These are phyloP conservation scores for Pegea sp. DNA, from an alignment of 23 tunicate genomes.

Conservation along the genomic window DNA sequence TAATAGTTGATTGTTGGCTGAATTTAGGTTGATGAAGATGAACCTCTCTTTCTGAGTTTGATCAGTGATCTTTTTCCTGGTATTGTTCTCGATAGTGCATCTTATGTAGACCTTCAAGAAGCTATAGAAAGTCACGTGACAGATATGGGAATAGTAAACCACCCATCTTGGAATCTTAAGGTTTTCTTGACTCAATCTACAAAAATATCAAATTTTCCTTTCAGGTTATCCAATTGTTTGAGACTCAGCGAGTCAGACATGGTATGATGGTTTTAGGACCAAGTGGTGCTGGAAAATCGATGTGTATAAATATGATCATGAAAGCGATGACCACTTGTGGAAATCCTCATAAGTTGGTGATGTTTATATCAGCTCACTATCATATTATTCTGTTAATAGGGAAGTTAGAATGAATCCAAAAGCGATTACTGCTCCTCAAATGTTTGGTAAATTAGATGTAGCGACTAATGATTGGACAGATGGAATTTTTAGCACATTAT, in stretches of 20 bases:
- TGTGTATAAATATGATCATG: slow-evolving; percentile 87
- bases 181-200: slow-evolving; percentile 2
- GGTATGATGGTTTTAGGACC: slow-evolving; percentile 99
- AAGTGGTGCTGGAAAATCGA: slow-evolving; percentile 90
- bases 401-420: slow-evolving; percentile 99
- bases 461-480: slow-evolving; percentile 99
- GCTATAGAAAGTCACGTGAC: slow-evolving; percentile 54
- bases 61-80: slow-evolving; percentile 97
- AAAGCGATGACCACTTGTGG: slow-evolving; percentile 95
- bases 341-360: slow-evolving; percentile 87
- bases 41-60: slow-evolving; percentile 79
- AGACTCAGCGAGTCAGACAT: slow-evolving; percentile 93
- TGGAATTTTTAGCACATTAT: slow-evolving; percentile 89
- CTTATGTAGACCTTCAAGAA: slow-evolving; percentile 78
- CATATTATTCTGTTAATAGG: slow-evolving; percentile 3
- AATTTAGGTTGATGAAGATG: slow-evolving; percentile 97
- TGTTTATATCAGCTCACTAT: no score
- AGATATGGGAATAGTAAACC: slow-evolving; percentile 86
- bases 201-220: background rate
- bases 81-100: slow-evolving; percentile 77
- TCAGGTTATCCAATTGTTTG: slow-evolving; percentile 88
- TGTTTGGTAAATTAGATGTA: slow-evolving; percentile 96
- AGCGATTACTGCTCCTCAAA: slow-evolving; percentile 98
- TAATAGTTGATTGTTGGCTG: background rate
- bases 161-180: slow-evolving; percentile 97